Conservation (phyloP, 1,140 invertebrate species). For the Lutraria rhynchaena region DNA sequence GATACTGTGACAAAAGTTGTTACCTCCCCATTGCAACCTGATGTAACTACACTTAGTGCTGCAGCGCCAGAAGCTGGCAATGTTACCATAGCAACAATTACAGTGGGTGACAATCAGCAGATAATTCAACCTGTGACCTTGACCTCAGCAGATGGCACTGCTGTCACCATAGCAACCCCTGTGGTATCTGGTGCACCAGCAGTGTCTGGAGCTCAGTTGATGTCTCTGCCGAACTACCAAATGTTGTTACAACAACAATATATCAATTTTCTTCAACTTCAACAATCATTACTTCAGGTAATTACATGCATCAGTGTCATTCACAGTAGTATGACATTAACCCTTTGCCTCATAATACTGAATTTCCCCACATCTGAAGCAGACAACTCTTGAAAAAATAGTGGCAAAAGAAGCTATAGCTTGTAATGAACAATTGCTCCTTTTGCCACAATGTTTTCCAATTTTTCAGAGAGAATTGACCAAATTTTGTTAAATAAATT, state of each 20-base stretch:
- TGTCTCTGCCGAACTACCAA: constrained; percentile 40
- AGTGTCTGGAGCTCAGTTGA: background rate
- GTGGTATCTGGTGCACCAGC: constrained; percentile 30
- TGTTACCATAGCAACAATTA: constrained; percentile 1
- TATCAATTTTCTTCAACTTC: constrained; percentile 54
- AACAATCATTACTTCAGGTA: constrained; percentile 51
- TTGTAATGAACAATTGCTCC: no score
- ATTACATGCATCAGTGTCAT: background rate
- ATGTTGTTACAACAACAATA: constrained; percentile 57
- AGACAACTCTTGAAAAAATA: no score
- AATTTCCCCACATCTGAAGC: no score
- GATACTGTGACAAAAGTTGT: constrained; percentile 10
- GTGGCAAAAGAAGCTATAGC: no score
- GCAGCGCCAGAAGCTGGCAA: constrained; percentile 4
- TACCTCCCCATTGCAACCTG: background rate
- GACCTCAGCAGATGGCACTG: constrained; percentile 27
- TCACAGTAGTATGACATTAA: no score
- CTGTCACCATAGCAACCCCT: constrained; percentile 42
- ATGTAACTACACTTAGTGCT: constrained; percentile 6
- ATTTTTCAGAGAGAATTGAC: no score
- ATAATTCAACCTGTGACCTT: constrained; percentile 43
- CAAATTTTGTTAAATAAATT: no score
- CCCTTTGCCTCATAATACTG: no score
- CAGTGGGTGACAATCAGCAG: background rate
- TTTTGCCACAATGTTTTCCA: no score